Percentiles rank a stretch among this genome's conserved stretches.
Evolutionary conservation across 1,140 invertebrate species (phyloP).

Genomic region (Sitobion miscanthi): DNA sequence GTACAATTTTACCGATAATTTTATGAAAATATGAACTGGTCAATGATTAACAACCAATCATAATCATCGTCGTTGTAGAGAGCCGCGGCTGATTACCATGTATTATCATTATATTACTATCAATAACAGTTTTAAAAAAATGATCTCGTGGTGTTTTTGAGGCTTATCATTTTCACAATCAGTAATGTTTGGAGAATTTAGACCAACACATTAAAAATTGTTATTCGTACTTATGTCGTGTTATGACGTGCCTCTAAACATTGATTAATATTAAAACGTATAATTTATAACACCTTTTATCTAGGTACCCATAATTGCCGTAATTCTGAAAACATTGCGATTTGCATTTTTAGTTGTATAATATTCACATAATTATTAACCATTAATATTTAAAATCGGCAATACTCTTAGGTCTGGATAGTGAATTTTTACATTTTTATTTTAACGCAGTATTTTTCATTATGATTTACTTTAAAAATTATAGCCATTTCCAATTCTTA

Average conservation of each 20-base stretch:
- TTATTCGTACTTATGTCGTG: not conserved
- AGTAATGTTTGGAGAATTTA: not conserved
- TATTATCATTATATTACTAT: not conserved
- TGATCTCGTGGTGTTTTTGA: slow-evolving; percentile 20
- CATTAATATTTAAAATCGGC: not conserved
- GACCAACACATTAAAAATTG: not conserved
- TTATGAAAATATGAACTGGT: slow-evolving; percentile 11
- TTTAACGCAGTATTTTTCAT: not conserved
- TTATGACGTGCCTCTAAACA: slow-evolving; percentile 22
- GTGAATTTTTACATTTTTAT: not conserved
- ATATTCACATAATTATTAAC: not conserved
- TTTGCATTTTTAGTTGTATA: not conserved
- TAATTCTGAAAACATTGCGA: not conserved
- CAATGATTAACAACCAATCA: not conserved
- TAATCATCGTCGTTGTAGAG: not conserved
- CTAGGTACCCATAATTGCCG: not conserved
- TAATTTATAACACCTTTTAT: not conserved
- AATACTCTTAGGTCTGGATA: not conserved
- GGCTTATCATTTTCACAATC: not conserved
- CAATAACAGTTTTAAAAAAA: not conserved
- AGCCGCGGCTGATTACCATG: not conserved
- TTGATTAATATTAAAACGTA: not conserved
- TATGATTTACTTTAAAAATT: not conserved
- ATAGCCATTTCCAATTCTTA: not conserved
- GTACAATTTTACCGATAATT: not conserved